Percentiles rank a stretch among this genome's conserved stretches.
phyloP scores from a whole-genome alignment of 2,797 vertebrate genomes.

The Gobionotothen gibberifrons region DNA sequence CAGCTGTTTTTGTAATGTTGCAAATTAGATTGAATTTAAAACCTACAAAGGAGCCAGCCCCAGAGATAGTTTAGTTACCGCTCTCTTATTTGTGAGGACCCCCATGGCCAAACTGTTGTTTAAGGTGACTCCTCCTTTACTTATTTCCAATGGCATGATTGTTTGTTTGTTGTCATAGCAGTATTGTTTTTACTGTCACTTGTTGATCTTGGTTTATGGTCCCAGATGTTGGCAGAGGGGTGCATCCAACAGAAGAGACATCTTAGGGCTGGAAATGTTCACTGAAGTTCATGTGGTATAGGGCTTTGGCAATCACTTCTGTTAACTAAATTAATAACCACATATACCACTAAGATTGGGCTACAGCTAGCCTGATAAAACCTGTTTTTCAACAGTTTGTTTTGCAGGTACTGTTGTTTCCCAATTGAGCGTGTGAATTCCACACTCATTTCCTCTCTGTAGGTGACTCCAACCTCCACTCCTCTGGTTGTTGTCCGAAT shows the following conservation, averaged over 20 bases:
- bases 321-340: slow-evolving; percentile 12
- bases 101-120: slow-evolving; percentile 42
- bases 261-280: slow-evolving; percentile 4
- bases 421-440: background rate
- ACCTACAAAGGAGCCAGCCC: slow-evolving; percentile 11
- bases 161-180: slow-evolving; percentile 73
- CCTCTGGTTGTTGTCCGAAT: slow-evolving; percentile 17
- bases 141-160: slow-evolving; percentile 58
- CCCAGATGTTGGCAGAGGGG: slow-evolving; percentile 78
- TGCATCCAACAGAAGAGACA: slow-evolving; percentile 64
- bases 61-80: slow-evolving; percentile 24
- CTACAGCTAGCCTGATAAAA: background rate
- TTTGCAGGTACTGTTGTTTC: background rate
- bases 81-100: slow-evolving; percentile 17
- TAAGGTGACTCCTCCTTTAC: slow-evolving; percentile 40
- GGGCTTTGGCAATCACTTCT: background rate
- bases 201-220: slow-evolving; percentile 74
- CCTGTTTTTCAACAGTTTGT: background rate
- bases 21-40: slow-evolving; percentile 37
- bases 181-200: slow-evolving; percentile 69
- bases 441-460: slow-evolving; percentile 24
- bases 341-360: background rate
- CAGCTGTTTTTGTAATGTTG: slow-evolving; percentile 23
- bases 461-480: slow-evolving; percentile 37
- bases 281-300: slow-evolving; percentile 66